These are phyloP conservation scores for Urocyon cinereoargenteus DNA, from an alignment of 2,797 vertebrate genomes.

Conservation along the genomic window DNA sequence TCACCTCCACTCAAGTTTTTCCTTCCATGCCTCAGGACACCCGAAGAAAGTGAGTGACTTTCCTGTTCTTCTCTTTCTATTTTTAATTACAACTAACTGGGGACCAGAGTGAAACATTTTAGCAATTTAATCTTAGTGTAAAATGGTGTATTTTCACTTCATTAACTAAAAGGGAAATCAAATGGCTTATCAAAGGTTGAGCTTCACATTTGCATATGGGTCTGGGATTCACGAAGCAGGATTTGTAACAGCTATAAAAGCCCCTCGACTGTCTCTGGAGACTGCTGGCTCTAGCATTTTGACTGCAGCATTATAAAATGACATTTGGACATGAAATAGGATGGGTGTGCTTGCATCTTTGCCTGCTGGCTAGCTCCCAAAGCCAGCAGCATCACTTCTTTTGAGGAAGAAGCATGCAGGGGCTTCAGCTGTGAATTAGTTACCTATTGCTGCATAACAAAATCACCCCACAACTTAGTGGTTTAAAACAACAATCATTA, in stretches of 20 bases:
- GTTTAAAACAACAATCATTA: neutral
- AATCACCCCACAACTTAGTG: neutral
- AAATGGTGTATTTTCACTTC: conserved; percentile 78
- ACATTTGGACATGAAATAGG: conserved; percentile 69
- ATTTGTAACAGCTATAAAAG: conserved; percentile 77
- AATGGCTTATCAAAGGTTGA: conserved; percentile 79
- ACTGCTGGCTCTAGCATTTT: conserved; percentile 59
- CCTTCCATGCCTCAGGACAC: neutral
- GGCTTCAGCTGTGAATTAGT: neutral
- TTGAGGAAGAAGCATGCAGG: neutral
- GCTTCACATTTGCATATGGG: conserved; percentile 66
- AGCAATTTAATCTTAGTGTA: conserved; percentile 82
- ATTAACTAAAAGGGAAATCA: conserved; percentile 78
- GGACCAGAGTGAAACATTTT: conserved; percentile 72
- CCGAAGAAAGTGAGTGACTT: conserved; percentile 43
- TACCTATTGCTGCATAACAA: conserved; percentile 36
- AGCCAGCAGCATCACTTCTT: neutral
- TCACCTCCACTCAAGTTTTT: neutral
- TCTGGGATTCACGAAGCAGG: conserved; percentile 73
- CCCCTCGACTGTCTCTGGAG: conserved; percentile 59
- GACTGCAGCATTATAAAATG: conserved; percentile 57
- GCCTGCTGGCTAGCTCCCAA: neutral
- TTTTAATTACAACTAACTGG: conserved; percentile 79
- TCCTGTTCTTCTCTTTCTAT: conserved; percentile 66
- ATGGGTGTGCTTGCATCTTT: conserved; percentile 16